Evolutionary conservation across 2,888 invertebrate species (phyloP), one percentile per base, ranked within the genome.

Genomic region (Rhagium mordax): DNA sequence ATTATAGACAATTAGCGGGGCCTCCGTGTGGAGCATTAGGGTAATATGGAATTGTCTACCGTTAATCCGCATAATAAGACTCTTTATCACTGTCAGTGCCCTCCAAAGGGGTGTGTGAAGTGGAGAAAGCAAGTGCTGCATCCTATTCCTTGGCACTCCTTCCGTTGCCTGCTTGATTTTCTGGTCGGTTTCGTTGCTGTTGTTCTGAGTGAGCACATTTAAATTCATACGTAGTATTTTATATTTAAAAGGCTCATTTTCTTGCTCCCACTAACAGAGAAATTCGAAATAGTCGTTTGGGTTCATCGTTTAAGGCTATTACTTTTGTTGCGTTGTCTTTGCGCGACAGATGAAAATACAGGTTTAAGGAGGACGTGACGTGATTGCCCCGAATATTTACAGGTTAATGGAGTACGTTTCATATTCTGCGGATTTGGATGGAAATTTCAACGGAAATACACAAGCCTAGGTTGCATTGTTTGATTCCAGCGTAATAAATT

Each of bases 31-130:
- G n/a, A 29, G 29, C 53, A 18, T 49, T 16, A 65, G 29, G 18
- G 65, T 67, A 77, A 71, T 70, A 71, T 68, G 67, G 73, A 62
- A 74, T 82, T 78, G 82, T 79, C 81, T 80, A 79, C 81, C 81
- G 82, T 84, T 86, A 86, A 86, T 85, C 84, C 81, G 84, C 81
- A 86, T 85, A 86, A 86, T 86, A 86, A 84, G 85, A 79, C 82
- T 80, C 83, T 86, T 84, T 84, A 81, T 86, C 85, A 86, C 82
- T 83, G 86, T 84, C 85, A 76, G 72, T 74, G 80, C 74, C 77
- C 78, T 76, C 78, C 77, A 78, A 81, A 82, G 81, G 81, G 82
- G 82, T 80, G 82, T 81, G 74, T 83, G 76, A 81, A 81, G 81
- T 81, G 84, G 80, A 81, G 81, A 81, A 80, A 79, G 82, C 80